These are phyloP conservation scores for Brotula barbata DNA, from an alignment of 2,797 vertebrate species.

Conservation along the genomic window DNA sequence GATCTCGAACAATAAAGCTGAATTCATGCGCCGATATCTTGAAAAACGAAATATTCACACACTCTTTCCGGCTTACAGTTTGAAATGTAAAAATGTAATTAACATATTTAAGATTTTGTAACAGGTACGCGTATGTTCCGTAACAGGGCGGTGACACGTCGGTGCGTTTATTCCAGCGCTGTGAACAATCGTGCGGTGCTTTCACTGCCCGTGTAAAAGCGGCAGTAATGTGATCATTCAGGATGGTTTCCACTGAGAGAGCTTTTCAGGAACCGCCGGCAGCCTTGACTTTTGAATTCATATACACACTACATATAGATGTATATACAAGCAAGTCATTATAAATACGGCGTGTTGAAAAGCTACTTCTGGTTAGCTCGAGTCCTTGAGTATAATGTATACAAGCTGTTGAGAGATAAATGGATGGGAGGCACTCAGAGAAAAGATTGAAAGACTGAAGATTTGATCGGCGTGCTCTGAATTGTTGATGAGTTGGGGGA, in stretches of 20 bases:
- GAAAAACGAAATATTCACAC: too few relatives aligned
- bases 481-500: slow-evolving; percentile 16
- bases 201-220: neutral
- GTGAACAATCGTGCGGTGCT: neutral
- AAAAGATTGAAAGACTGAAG: slow-evolving; percentile 26
- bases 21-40: too few relatives aligned
- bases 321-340: neutral
- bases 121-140: too few relatives aligned
- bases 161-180: neutral
- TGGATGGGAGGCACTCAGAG: neutral
- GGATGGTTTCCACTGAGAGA: too few relatives aligned
- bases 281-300: too few relatives aligned
- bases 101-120: too few relatives aligned
- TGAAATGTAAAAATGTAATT: too few relatives aligned
- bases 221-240: neutral
- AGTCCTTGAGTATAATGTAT: slow-evolving; percentile 17
- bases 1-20: too few relatives aligned
- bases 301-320: neutral
- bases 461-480: slow-evolving; percentile 27
- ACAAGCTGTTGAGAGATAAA: slow-evolving; percentile 17
- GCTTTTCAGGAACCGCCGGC: too few relatives aligned
- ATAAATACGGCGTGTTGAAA: neutral
- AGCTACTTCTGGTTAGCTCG: slow-evolving; percentile 6
- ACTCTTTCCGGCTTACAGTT: too few relatives aligned
- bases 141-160: too few relatives aligned